Evolutionary conservation across 1,140 invertebrate genomes (phyloP).

Genomic region (Bombyx mandarina): DNA sequence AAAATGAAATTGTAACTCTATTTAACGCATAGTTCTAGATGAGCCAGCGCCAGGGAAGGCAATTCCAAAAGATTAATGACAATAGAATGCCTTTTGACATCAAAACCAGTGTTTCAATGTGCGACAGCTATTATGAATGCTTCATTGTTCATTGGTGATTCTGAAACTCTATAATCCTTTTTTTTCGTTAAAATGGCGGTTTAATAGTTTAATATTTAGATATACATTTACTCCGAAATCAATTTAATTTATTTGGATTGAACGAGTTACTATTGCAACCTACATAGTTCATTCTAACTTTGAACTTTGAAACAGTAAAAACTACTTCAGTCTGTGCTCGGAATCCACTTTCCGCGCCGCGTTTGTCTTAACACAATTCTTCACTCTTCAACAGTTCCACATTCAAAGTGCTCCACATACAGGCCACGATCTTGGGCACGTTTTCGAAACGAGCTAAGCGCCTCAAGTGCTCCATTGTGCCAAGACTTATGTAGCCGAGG

Average conservation of each 20-base stretch:
- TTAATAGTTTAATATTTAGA: no score
- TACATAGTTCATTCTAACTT: no score
- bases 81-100: constrained; percentile 20
- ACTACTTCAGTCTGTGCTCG: background rate
- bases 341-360: constrained; percentile 11
- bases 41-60: constrained; percentile 10
- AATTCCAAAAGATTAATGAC: constrained; percentile 25
- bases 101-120: constrained; percentile 16
- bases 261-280: no score
- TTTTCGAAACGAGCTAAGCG: background rate
- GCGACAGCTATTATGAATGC: constrained; percentile 1
- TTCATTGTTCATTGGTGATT: no score
- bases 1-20: constrained; percentile 7
- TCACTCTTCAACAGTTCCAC: constrained; percentile 14
- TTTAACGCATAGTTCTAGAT: constrained; percentile 17
- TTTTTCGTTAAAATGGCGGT: no score
- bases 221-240: no score
- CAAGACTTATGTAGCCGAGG: constrained; percentile 8
- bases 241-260: no score
- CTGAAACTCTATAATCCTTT: no score
- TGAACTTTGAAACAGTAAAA: no score
- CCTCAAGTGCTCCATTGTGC: constrained; percentile 6
- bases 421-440: constrained; percentile 6
- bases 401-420: constrained; percentile 18
- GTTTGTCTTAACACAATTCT: constrained; percentile 10